phyloP scores from a whole-genome alignment of 1,140 invertebrate species.

The Tribolium castaneum region DNA sequence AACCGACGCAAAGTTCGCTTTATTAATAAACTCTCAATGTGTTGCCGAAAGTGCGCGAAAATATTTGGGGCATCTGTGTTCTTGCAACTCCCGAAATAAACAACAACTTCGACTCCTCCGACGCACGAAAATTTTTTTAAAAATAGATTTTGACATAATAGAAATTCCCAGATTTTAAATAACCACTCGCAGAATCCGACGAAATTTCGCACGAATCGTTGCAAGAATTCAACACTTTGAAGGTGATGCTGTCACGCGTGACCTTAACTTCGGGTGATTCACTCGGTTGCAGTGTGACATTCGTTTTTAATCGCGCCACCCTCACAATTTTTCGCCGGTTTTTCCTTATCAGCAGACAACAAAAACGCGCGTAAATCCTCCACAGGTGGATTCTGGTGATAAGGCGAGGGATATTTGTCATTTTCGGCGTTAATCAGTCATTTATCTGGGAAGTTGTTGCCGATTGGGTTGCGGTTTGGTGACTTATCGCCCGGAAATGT shows the following conservation, averaged over 20 bases:
- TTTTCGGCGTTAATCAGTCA: neutral
- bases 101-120: constrained; percentile 26
- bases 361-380: too few relatives aligned
- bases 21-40: neutral
- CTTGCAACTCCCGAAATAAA: constrained; percentile 22
- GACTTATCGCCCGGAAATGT: neutral
- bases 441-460: neutral
- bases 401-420: too few relatives aligned
- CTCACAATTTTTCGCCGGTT: too few relatives aligned
- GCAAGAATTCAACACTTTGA: neutral
- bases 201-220: neutral
- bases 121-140: constrained; percentile 29
- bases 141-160: constrained; percentile 48
- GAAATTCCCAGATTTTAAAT: constrained; percentile 45
- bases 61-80: constrained; percentile 30
- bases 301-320: neutral
- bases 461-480: neutral
- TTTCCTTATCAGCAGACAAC: too few relatives aligned
- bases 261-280: neutral
- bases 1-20: neutral
- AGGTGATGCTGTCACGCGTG: constrained; percentile 1
- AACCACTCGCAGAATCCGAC: constrained; percentile 36
- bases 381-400: too few relatives aligned
- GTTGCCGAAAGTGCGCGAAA: neutral
- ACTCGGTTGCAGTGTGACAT: neutral